Conservation (phyloP, 2,113 vertebrate genomes). For the Acinonyx jubatus region DNA sequence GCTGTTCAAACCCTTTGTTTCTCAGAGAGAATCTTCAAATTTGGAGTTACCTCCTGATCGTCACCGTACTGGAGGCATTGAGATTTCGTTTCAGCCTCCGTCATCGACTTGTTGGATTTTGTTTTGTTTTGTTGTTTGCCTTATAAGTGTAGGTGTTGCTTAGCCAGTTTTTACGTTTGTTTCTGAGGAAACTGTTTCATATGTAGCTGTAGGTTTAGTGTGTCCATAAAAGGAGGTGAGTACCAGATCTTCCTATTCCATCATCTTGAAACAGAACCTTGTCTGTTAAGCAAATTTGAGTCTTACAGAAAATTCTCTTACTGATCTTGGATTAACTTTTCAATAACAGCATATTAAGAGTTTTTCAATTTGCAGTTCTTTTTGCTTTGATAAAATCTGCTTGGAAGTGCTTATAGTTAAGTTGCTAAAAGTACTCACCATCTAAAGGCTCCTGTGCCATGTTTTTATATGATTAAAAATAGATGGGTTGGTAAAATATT, state of each 20-base stretch:
- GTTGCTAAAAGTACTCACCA: background rate
- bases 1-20: background rate
- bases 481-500: constrained; percentile 26
- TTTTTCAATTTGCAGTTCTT: background rate
- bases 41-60: background rate
- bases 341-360: background rate
- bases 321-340: background rate
- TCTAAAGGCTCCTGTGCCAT: background rate
- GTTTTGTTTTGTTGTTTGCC: background rate
- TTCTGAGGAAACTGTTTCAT: background rate
- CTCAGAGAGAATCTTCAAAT: background rate
- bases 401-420: background rate
- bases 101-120: background rate
- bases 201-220: background rate
- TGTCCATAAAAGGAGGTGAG: background rate
- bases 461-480: constrained; percentile 28
- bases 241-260: background rate
- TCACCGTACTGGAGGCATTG: background rate
- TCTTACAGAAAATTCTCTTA: background rate
- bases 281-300: background rate
- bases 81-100: background rate
- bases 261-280: background rate
- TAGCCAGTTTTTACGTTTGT: background rate
- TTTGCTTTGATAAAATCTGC: background rate
- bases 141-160: background rate